A percentile compares a stretch with the other conserved stretches of the same genome.
These are phyloP conservation scores for Hylaeus volcanicus DNA, from an alignment of 1,140 invertebrate genomes.

Conservation along the genomic window DNA sequence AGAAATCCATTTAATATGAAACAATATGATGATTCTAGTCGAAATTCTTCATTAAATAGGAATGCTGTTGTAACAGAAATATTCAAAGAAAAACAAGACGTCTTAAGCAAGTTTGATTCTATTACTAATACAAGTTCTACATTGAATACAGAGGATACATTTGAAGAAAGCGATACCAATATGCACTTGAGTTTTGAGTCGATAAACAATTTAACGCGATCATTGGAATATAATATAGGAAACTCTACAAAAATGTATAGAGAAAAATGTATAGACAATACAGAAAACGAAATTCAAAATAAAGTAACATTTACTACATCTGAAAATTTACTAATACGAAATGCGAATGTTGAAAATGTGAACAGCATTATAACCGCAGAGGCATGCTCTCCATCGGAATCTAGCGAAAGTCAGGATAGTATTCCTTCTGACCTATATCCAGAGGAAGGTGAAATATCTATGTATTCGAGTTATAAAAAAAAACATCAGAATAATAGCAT, in stretches of 20 bases:
- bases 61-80: slow-evolving; percentile 4
- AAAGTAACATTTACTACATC: background rate
- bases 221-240: background rate
- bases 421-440: slow-evolving; percentile 20
- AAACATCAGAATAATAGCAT: slow-evolving; percentile 71
- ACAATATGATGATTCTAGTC: slow-evolving; percentile 22
- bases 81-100: slow-evolving; percentile 5
- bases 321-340: background rate
- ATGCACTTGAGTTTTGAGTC: background rate
- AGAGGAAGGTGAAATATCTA: slow-evolving; percentile 61
- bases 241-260: background rate
- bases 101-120: background rate
- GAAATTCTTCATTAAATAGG: background rate
- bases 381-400: background rate
- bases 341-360: background rate
- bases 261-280: background rate
- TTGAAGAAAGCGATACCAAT: background rate
- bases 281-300: background rate
- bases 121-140: background rate
- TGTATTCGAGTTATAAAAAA: slow-evolving; percentile 73
- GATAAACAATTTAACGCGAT: background rate
- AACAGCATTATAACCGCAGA: background rate
- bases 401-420: slow-evolving; percentile 1
- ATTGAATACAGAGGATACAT: background rate
- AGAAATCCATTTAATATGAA: slow-evolving; percentile 67